Evolutionary conservation across 2,888 invertebrate species (phyloP).

Genomic region (Malthinus seriepunctatus): DNA sequence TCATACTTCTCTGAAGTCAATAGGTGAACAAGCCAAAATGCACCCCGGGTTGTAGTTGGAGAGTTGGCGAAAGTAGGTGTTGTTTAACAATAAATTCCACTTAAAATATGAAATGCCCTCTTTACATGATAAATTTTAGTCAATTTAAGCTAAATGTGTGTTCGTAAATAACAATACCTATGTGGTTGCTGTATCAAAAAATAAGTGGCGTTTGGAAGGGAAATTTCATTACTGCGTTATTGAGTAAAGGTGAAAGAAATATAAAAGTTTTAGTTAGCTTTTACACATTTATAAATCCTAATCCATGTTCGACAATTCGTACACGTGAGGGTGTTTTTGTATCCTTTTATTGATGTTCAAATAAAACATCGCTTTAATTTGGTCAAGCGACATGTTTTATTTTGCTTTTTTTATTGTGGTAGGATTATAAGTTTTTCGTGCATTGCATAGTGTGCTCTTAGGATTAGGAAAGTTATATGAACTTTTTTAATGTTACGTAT

Average conservation of each 20-base stretch:
- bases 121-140: too few species aligned
- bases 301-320: slow-evolving; percentile 2
- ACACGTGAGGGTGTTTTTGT: slow-evolving; percentile 5
- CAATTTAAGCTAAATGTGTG: too few species aligned
- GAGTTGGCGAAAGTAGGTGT: too few species aligned
- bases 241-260: not conserved
- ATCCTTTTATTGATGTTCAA: slow-evolving; percentile 6
- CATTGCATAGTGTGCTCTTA: not conserved
- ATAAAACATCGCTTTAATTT: slow-evolving; percentile 5
- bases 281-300: slow-evolving; percentile 8
- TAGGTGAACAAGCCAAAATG: too few species aligned
- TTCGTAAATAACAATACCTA: too few species aligned
- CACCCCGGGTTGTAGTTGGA: too few species aligned
- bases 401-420: not conserved
- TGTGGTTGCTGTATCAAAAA: too few species aligned
- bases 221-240: too few species aligned
- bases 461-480: slow-evolving; percentile 13
- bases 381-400: slow-evolving; percentile 2
- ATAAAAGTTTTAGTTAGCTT: not conserved
- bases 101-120: too few species aligned
- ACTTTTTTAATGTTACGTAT: slow-evolving; percentile 2
- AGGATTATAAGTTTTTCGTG: not conserved
- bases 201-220: too few species aligned
- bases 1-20: too few species aligned
- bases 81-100: too few species aligned